These are phyloP conservation scores for Chionomys nivalis DNA, from an alignment of 2,113 vertebrate species.

Conservation along the genomic window DNA sequence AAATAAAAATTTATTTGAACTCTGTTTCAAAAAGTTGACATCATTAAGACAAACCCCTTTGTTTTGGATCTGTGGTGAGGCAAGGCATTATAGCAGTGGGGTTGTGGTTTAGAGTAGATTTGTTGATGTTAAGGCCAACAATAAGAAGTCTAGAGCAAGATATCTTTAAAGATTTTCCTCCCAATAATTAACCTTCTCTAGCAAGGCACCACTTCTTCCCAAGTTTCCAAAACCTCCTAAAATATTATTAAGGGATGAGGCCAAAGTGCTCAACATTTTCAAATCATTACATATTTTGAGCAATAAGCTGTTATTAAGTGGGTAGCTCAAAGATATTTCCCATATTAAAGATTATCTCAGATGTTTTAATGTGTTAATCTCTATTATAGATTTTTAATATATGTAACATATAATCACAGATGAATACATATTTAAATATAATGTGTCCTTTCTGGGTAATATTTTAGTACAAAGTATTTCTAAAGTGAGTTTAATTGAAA, in stretches of 20 bases:
- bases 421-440: neutral
- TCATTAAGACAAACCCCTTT: neutral
- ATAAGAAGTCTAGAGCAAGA: too few relatives aligned
- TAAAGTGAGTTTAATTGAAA: neutral
- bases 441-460: neutral
- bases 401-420: neutral
- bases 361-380: neutral
- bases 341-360: neutral
- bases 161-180: too few relatives aligned
- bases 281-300: neutral
- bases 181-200: too few relatives aligned
- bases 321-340: neutral
- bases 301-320: neutral
- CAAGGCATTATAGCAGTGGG: neutral
- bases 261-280: neutral
- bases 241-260: neutral
- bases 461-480: neutral
- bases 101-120: too few relatives aligned
- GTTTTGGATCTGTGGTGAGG: neutral
- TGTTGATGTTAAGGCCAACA: neutral
- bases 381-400: neutral
- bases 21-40: neutral
- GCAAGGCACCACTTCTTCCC: neutral
- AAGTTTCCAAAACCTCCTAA: neutral
- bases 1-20: neutral